Conservation (phyloP, 2,113 vertebrate species). For the Semnopithecus entellus region DNA sequence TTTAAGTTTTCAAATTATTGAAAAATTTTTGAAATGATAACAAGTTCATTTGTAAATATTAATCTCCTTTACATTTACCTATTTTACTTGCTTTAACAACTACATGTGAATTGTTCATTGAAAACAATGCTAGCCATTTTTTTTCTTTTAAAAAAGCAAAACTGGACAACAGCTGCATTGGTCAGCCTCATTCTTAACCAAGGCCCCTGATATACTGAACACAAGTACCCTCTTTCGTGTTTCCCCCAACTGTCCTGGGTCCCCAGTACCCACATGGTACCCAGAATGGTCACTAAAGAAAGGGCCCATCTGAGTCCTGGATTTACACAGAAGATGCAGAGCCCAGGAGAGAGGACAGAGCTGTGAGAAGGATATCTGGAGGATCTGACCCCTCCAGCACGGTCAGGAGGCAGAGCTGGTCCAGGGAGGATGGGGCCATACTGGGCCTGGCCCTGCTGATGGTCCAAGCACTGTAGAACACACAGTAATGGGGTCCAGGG, state of each 20-base stretch:
- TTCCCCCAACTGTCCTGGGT: not conserved
- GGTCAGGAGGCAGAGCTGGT: not conserved
- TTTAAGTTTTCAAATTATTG: not conserved
- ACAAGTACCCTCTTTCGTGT: not conserved
- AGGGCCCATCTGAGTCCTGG: not conserved
- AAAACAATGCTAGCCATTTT: not conserved
- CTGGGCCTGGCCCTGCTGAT: not conserved
- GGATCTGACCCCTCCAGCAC: not conserved
- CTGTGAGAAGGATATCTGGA: not conserved
- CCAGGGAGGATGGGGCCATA: not conserved
- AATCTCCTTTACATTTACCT: not conserved
- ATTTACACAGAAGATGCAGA: not conserved
- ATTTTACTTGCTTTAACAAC: not conserved
- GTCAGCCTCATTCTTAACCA: not conserved
- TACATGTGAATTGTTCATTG: not conserved
- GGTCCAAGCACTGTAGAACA: too few species aligned
- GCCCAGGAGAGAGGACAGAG: not conserved
- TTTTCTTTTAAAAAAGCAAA: not conserved
- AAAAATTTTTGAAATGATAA: not conserved
- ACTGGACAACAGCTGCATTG: not conserved
- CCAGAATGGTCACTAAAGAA: not conserved
- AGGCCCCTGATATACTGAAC: not conserved
- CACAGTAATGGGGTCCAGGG: not conserved
- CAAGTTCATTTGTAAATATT: not conserved
- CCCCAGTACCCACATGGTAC: too few species aligned